These are phyloP conservation scores for Choristoneura fumiferana DNA, from an alignment of 1,140 invertebrate genomes.

Conservation along the genomic window DNA sequence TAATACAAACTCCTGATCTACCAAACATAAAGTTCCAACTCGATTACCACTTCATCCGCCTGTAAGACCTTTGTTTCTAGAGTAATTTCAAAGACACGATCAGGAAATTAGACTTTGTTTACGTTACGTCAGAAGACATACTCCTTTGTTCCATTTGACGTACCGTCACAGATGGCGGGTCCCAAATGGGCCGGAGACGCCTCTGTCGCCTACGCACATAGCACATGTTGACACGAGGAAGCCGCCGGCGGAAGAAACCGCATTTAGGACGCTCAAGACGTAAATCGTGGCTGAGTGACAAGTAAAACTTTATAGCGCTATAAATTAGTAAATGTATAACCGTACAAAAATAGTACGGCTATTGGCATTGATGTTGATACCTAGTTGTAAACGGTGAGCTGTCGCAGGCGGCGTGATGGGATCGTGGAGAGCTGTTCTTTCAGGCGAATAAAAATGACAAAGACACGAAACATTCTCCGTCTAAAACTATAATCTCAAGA, in stretches of 20 bases:
- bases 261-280: slow-evolving; percentile 64
- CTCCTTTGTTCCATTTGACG: slow-evolving; percentile 54
- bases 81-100: slow-evolving; percentile 40
- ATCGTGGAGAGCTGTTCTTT: neutral
- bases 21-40: neutral
- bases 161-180: slow-evolving; percentile 53
- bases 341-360: slow-evolving; percentile 57
- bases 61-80: neutral
- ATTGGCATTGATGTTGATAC: slow-evolving; percentile 54
- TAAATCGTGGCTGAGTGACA: slow-evolving; percentile 73
- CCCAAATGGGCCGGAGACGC: slow-evolving; percentile 52
- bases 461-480: no score
- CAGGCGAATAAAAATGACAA: no score
- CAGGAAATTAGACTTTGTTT: slow-evolving; percentile 73
- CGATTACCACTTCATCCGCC: neutral
- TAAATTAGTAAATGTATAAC: slow-evolving; percentile 71
- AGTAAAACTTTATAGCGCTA: slow-evolving; percentile 72
- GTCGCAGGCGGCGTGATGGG: slow-evolving; percentile 45
- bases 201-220: slow-evolving; percentile 56
- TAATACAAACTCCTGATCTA: slow-evolving; percentile 19
- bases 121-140: slow-evolving; percentile 63
- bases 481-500: no score
- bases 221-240: slow-evolving; percentile 67
- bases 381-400: slow-evolving; percentile 62
- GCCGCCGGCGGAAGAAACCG: slow-evolving; percentile 70